Conservation (phyloP, 2,888 invertebrate species). For the Acleris literana region DNA sequence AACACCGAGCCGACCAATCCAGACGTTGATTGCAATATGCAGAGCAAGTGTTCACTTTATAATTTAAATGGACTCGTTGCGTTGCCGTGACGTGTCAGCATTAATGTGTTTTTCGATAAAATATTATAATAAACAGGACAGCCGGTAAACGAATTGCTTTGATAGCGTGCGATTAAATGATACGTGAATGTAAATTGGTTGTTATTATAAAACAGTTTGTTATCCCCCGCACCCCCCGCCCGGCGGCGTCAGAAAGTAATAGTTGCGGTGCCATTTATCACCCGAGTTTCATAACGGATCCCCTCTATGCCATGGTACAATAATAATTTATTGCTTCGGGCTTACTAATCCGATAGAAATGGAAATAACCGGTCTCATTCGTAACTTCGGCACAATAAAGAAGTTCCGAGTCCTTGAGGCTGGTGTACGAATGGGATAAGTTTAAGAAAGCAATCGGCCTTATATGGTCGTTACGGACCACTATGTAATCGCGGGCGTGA, state of each 20-base stretch:
- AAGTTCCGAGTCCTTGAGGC: slow-evolving; percentile 74
- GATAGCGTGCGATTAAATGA: slow-evolving; percentile 24
- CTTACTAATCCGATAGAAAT: slow-evolving; percentile 72
- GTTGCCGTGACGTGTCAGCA: slow-evolving; percentile 35
- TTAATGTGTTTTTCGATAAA: slow-evolving; percentile 5
- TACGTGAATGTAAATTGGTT: slow-evolving; percentile 30
- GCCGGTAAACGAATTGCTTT: slow-evolving; percentile 3
- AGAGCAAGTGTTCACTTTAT: slow-evolving; percentile 51
- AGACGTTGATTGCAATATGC: slow-evolving; percentile 67
- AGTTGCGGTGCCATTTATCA: slow-evolving; percentile 57
- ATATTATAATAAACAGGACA: slow-evolving; percentile 13
- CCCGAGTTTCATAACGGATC: slow-evolving; percentile 58
- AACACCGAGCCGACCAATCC: slow-evolving; percentile 66
- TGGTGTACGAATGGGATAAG: slow-evolving; percentile 79
- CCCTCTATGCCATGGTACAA: slow-evolving; percentile 44
- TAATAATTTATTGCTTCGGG: slow-evolving; percentile 66
- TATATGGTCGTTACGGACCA: slow-evolving; percentile 80
- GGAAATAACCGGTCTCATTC: slow-evolving; percentile 72
- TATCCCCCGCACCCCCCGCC: slow-evolving; percentile 35
- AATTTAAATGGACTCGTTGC: slow-evolving; percentile 50
- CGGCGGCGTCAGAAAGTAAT: slow-evolving; percentile 48
- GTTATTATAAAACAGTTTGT: slow-evolving; percentile 36
- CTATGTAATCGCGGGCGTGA: slow-evolving; percentile 71
- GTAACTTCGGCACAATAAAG: slow-evolving; percentile 77
- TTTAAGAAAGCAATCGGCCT: slow-evolving; percentile 82